Conservation (phyloP, 1,140 invertebrate species). For the Apocrypta bakeri region DNA sequence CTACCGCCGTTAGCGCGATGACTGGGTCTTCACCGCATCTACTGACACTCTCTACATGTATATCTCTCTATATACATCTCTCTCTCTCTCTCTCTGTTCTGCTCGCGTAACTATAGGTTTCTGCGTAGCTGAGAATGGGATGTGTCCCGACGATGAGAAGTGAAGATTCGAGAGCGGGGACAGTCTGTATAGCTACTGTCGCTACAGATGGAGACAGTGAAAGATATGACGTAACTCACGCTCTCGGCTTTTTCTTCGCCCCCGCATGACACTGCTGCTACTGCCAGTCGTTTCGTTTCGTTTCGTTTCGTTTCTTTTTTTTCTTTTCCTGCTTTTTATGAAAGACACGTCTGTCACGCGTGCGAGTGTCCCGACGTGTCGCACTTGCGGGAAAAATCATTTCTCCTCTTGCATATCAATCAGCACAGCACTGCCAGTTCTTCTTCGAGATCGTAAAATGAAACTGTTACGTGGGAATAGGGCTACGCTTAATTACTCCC, state of each 20-base stretch:
- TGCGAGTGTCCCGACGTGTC: background rate
- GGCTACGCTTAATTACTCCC: slow-evolving; percentile 29
- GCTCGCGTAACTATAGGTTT: background rate
- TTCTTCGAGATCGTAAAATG: background rate
- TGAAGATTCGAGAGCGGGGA: slow-evolving; percentile 31
- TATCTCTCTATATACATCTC: background rate
- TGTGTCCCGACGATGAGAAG: background rate
- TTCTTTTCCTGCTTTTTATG: slow-evolving; percentile 22
- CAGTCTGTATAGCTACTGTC: background rate
- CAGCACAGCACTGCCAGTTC: slow-evolving; percentile 22
- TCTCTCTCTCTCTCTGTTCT: background rate
- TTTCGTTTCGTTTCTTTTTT: no score
- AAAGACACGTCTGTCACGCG: slow-evolving; percentile 24
- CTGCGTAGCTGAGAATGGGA: background rate
- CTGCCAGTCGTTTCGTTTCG: slow-evolving; percentile 10
- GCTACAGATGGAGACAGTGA: slow-evolving; percentile 43
- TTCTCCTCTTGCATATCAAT: slow-evolving; percentile 46
- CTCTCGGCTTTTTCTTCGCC: background rate
- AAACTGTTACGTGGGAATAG: slow-evolving; percentile 36
- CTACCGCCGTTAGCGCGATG: slow-evolving; percentile 21
- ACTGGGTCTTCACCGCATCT: background rate
- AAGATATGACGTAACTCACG: slow-evolving; percentile 49
- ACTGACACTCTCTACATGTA: background rate
- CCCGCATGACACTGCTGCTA: background rate
- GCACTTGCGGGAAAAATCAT: slow-evolving; percentile 27